phyloP scores from a whole-genome alignment of 2,113 vertebrate species.

The Pygoscelis adeliae region DNA sequence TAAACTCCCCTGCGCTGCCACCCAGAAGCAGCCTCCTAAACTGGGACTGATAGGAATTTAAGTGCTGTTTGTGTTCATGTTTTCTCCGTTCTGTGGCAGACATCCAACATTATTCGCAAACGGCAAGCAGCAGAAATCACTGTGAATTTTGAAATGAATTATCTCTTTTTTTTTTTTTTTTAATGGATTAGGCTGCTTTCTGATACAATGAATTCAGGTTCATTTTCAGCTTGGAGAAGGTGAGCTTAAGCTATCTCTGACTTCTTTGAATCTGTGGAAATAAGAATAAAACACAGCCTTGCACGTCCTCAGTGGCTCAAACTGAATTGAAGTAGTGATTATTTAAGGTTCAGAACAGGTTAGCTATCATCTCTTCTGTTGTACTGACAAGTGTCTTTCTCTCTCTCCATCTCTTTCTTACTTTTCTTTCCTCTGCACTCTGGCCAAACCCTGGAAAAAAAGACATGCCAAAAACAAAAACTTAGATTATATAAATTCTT shows the following conservation, averaged over 20 bases:
- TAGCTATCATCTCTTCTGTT: not conserved
- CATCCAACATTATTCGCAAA: not conserved
- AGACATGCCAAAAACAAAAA: not conserved
- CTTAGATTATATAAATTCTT: not conserved
- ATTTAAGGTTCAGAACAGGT: constrained; percentile 3
- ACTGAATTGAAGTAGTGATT: not conserved
- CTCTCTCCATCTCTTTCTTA: not conserved
- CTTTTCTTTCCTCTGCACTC: not conserved
- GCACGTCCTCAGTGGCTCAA: not conserved
- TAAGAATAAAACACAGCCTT: constrained; percentile 1
- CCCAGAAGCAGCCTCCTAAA: not conserved
- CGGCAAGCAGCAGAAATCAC: not conserved
- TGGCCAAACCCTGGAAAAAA: not conserved
- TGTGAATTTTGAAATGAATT: not conserved
- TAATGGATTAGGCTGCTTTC: not conserved
- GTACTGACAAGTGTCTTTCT: not conserved
- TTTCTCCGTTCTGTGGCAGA: not conserved
- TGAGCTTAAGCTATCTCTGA: not conserved
- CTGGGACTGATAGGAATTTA: not conserved
- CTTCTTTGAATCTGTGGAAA: not conserved
- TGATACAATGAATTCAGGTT: not conserved
- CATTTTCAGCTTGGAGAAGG: constrained; percentile 14
- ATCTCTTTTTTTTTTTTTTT: not conserved
- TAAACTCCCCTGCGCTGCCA: not conserved
- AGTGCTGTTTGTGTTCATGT: not conserved